These are phyloP conservation scores for Cardiocondyla obscurior DNA, from an alignment of 1,140 invertebrate species.

Conservation along the genomic window DNA sequence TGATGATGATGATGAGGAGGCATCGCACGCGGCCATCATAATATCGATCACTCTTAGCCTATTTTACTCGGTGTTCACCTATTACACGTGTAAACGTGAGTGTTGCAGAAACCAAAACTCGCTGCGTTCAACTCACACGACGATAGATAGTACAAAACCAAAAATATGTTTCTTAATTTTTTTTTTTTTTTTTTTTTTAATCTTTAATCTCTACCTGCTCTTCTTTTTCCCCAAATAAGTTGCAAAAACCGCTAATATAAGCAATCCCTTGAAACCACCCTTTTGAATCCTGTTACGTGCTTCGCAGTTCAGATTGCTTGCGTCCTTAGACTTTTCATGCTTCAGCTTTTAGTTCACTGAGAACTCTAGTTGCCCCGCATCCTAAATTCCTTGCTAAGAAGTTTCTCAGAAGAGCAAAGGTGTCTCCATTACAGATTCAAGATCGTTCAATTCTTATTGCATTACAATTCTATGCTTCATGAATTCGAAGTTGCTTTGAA, in stretches of 20 bases:
- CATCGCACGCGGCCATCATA: constrained; percentile 81
- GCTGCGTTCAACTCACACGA: constrained; percentile 18
- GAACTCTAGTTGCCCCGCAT: constrained; percentile 7
- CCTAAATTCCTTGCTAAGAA: constrained; percentile 14
- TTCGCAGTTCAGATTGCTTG: constrained; percentile 37
- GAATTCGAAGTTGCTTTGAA: neutral
- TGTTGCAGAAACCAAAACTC: constrained; percentile 47
- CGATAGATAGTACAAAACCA: neutral
- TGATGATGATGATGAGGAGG: constrained; percentile 75
- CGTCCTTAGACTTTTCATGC: neutral
- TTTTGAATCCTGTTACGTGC: constrained; percentile 5
- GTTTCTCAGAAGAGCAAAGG: constrained; percentile 19
- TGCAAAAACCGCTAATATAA: neutral
- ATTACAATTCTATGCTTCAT: constrained; percentile 3
- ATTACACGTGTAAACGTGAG: constrained; percentile 65
- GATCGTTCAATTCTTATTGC: neutral
- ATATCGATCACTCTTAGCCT: constrained; percentile 76
- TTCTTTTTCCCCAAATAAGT: constrained; percentile 1
- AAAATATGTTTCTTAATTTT: neutral
- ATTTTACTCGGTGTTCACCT: constrained; percentile 71
- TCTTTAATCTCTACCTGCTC: neutral
- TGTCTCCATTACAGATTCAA: neutral
- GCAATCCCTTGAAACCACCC: neutral
- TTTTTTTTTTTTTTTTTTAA: too few relatives aligned
- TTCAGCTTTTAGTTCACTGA: constrained; percentile 20